Base-by-base conservation (phyloP, 2,797 vertebrate species). In the Etheostoma perlongum region DNA sequence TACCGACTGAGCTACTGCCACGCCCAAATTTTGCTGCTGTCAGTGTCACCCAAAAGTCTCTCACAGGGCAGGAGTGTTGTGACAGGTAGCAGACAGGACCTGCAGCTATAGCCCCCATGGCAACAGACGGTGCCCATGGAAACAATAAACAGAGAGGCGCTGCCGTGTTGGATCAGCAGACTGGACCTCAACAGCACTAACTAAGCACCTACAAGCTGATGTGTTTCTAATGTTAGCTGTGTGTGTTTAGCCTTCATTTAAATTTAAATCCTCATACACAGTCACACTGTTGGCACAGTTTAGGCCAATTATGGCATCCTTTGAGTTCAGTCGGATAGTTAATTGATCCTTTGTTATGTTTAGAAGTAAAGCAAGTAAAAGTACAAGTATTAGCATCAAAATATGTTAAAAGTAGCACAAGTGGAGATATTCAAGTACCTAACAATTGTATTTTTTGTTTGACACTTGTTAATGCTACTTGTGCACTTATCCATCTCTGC, bases 111-210 rank as follows among this genome's bases (percentile, higher is more conserved):
- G 63, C 58, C 75, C 66, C 79, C 76, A 67, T 86, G 78, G 78
- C 76, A 85, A 89, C 87, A 48, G 59, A 74, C 33, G 21, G 83
- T 74, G 62, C 19, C 81, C 72, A 72, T 79, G 66, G 87, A 65
- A 69, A 89, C 83, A 23, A 15, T 21, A 82, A 87, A 91, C 73
- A 90, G 27, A 82, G 69, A 51, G 23, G 14, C 42, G 52, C 55
- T 5, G 36, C 18, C n/a, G 68, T 44, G 36, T 73, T 54, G 42
- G 13, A 21, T 80, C 53, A 48, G 67, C 48, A 55, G 68, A 73
- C 64, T 25, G 25, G 19, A 54, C 33, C 66, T 55, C 67, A 44
- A 33, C 68, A 69, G 62, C 36, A n/a, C 10, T 1, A 18, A 72
- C 5, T 6, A 49, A 69, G 55, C 46, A 46, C 19, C 14, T 19